Evolutionary conservation across 2,888 invertebrate genomes (phyloP), one percentile per base, ranked within the genome.

Genomic region (Dioctria rufipes): DNA sequence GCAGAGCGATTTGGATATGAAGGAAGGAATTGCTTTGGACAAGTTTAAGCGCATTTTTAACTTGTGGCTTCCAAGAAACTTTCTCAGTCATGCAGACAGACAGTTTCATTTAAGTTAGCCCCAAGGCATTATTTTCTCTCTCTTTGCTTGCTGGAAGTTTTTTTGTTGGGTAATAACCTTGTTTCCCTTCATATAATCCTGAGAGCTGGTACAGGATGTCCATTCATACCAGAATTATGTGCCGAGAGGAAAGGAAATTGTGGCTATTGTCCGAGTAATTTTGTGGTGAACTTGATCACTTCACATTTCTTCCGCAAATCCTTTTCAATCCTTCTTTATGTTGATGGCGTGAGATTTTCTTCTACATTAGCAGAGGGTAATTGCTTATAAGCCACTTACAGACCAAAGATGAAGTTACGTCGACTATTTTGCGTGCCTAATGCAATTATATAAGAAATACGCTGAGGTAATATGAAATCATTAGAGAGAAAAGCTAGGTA

Each of bases 41-140:
- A 73, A 73, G 73, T 73, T 73, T 73, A 73, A 73, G 40, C 58
- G 73, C 73, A 51, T 73, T 71, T 73, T 73, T 54, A 73, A 73
- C 73, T 73, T 40, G 60, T 58, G 58, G n/a, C 73, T 58, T 58
- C 73, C 40, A 73, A 69, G 69, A 69, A 37, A 73, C 37, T 58
- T 25, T 25, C 25, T 25, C 25, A 25, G 25, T 43, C 73, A 73
- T 73, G 58, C 25, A n/a, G 13, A n/a, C 73, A 73, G 60, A 73
- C 73, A 73, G 54, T 42, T 73, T 60, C 73, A 73, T 73, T 73
- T 73, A 58, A 25, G 58, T 42, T 73, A 42, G 60, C 73, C 13
- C 13, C 3, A 40, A 25, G 73, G 25, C 25, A 25, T 25, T 25
- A 25, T 25, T 25, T 25, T 25, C 25, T 25, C 25, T 25, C 73